Base-by-base conservation (phyloP, 2,888 invertebrate genomes). In the Rhagophthalmus giganteus region DNA sequence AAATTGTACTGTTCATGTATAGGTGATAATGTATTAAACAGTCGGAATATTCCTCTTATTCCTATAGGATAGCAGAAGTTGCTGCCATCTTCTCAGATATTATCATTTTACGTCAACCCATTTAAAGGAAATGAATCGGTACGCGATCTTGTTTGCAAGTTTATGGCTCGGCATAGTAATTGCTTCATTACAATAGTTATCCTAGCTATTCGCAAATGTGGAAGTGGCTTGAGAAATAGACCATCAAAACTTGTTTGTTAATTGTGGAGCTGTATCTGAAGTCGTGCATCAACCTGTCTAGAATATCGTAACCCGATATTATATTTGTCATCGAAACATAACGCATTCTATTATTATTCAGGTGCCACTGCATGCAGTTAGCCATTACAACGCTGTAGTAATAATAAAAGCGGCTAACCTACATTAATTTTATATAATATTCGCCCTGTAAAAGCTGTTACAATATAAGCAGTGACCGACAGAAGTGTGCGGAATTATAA, bases 121-220 rank as follows among this genome's bases (percentile, higher is more conserved):
- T 50, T 50, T 50, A 44, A 37, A 50, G 38, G 44, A 50, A 50
- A 50, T 39, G 50, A 39, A 50, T 50, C 44, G 44, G 50, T 50
- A 50, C 49, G 41, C 40, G 49, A 54, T 49, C 54, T 54, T 49
- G 56, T 55, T 59, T 53, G 59, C 57, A 57, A 55, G 59, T 60
- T 62, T 62, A 62, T 62, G 56, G 59, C 55, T 50, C 47, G 55
- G 60, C 59, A 62, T 58, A 60, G 59, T 60, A 54, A 54, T 54
- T 54, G 49, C 54, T 54, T 54, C 54, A 49, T 54, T 54, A 54
- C 50, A 50, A 50, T 50, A 50, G 50, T 50, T 50, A 44, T 50
- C 38, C 44, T 50, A 50, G 42, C 27, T 42, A 42, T 31, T 34
- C 31, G 35, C 37, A 49, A 37, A 49, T 42, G 42, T 35, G 33